These are phyloP conservation scores for Myzus persicae DNA, from an alignment of 1,140 invertebrate genomes.

Conservation along the genomic window DNA sequence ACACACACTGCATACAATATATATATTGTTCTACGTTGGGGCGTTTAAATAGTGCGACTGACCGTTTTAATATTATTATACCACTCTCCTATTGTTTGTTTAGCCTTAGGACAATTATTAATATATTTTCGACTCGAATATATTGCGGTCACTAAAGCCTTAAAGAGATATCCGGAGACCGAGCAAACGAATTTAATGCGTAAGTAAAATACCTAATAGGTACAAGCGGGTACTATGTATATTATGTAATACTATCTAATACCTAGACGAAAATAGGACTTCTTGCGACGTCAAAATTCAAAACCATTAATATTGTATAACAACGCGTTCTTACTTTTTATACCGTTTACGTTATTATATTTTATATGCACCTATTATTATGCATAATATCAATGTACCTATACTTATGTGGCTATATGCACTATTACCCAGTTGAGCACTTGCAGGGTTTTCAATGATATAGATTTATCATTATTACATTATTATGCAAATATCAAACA, in stretches of 20 bases:
- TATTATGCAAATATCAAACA: slow-evolving; percentile 7
- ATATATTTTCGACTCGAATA: slow-evolving; percentile 35
- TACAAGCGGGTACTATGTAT: not conserved
- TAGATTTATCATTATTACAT: not conserved
- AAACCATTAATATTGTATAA: not conserved
- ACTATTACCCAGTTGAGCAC: not conserved
- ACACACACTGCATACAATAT: not conserved
- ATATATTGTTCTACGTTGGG: not conserved
- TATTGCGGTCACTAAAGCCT: not conserved
- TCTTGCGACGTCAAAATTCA: not conserved
- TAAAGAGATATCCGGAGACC: not conserved
- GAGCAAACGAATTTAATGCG: not conserved
- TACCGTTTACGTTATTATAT: not conserved
- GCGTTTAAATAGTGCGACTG: slow-evolving; percentile 22
- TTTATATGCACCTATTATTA: not conserved
- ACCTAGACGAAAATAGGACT: not conserved
- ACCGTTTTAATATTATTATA: slow-evolving; percentile 53
- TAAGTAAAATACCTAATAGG: not conserved
- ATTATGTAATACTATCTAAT: not conserved
- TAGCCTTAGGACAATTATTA: slow-evolving; percentile 28
- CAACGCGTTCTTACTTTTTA: not conserved
- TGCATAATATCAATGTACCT: not conserved
- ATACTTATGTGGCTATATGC: not conserved
- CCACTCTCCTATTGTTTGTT: not conserved
- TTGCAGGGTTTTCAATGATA: not conserved